Base-by-base conservation (phyloP, 2,797 vertebrate species). In the Amniataba percoides region DNA sequence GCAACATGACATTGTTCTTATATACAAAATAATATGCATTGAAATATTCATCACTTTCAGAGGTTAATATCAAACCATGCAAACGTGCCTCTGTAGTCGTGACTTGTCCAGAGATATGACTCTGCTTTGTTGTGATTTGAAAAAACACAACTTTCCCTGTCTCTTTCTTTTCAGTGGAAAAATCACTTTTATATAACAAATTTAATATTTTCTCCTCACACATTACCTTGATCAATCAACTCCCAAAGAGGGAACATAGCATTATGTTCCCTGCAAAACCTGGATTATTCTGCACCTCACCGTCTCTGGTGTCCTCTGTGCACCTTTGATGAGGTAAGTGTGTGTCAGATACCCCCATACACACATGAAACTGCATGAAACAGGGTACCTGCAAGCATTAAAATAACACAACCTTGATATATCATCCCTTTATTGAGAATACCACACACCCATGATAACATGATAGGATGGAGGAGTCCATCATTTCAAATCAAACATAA, bases 361-460 rank as follows among this genome's bases (percentile, higher is more conserved):
- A 73, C 5, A 74, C 25, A 3, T 21, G 1, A 53, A 39, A 36
- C 3, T 16, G 10, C 48, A 64, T 12, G 36, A 57, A 74, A 43
- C 9, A 25, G 3, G 9, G 40, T 60, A 43, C 16, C 34, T 56
- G 13, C 36, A 69, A 25, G 6, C 40, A n/a, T 71, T 66, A 61
- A 87, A 79, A 59, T 46, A 75, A 84, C 14, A 77, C 65, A 74
- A 59, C 21, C 67, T 88, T 87, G 74, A 89, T 89, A 87, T 80
- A 79, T 89, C 68, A 93, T 93, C 76, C 74, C 85, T 96, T 96
- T 96, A 95, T 95, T 95, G 89, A 92, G 86, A 94, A 90, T 91
- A 90, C 86, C 93, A 91, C 93, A 94, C 91, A 93, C 83, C 90
- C 86, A 88, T 88, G 71, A 89, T 90, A 91, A 84, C 78, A 84